Conservation (phyloP, 2,888 invertebrate species). For the Frankliniella intonsa region DNA sequence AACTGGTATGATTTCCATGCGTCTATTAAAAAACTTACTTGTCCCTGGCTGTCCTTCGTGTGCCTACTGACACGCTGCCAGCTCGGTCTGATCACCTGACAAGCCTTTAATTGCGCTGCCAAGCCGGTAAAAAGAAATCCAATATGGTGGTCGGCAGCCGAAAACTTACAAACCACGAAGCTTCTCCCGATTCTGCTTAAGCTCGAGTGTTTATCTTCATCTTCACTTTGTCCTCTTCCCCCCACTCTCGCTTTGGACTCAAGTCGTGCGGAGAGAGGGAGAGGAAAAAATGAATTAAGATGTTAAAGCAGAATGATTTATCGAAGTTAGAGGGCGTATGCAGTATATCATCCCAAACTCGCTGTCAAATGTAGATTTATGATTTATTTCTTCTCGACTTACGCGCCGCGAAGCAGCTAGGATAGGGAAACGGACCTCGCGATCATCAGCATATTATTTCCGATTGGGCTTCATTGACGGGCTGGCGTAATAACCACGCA, state of each 20-base stretch:
- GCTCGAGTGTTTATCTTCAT: neutral
- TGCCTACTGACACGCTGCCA: constrained; percentile 4
- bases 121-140: neutral
- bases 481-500: neutral
- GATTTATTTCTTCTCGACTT: constrained; percentile 16
- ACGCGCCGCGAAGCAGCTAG: neutral
- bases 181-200: constrained; percentile 5
- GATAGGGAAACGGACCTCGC: constrained; percentile 11
- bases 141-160: neutral
- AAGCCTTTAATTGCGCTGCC: constrained; percentile 5
- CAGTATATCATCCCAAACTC: constrained; percentile 26
- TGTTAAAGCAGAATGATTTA: constrained; percentile 24
- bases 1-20: too few relatives aligned
- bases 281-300: constrained; percentile 25
- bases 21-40: too few relatives aligned
- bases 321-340: constrained; percentile 19
- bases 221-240: neutral
- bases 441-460: neutral
- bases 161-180: neutral
- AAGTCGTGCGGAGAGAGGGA: constrained; percentile 19
- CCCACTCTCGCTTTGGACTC: constrained; percentile 6
- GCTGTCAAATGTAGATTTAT: constrained; percentile 20
- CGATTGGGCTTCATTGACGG: neutral
- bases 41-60: too few relatives aligned
- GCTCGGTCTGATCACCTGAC: neutral